Conservation (phyloP, 2,888 invertebrate species). For the Anodontia alba region DNA sequence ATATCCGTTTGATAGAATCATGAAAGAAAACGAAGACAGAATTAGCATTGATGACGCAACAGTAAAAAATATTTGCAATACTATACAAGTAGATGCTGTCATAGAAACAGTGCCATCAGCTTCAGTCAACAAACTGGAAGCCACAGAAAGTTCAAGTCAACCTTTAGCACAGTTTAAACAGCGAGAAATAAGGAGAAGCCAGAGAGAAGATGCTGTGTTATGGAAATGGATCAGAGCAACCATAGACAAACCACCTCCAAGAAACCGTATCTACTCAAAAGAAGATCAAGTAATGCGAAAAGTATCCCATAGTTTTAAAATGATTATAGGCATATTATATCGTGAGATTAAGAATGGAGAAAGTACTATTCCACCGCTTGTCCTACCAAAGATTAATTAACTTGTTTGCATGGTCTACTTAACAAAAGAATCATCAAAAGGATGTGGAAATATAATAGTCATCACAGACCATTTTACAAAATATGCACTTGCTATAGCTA, state of each 20-base stretch:
- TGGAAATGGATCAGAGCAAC: background rate
- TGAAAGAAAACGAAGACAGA: background rate
- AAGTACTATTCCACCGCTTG: background rate
- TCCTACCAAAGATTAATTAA: background rate
- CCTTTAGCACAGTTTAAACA: constrained; percentile 8
- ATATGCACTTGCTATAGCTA: constrained; percentile 23
- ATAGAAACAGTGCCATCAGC: background rate
- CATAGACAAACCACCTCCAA: background rate
- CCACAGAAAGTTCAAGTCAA: constrained; percentile 2
- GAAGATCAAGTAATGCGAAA: background rate
- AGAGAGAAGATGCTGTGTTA: background rate
- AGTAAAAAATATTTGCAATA: background rate
- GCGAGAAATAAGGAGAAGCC: constrained; percentile 5
- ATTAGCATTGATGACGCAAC: constrained; percentile 11
- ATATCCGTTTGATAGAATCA: background rate
- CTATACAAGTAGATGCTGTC: background rate
- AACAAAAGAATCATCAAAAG: constrained; percentile 20
- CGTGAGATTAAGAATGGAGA: background rate
- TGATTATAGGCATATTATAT: background rate
- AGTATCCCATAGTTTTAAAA: background rate
- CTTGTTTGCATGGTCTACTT: background rate
- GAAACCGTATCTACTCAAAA: background rate
- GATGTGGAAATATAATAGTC: constrained; percentile 24
- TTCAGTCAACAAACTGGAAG: background rate
- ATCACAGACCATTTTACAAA: constrained; percentile 39